phyloP scores from a whole-genome alignment of 2,113 vertebrate genomes.

The Vombatus ursinus region DNA sequence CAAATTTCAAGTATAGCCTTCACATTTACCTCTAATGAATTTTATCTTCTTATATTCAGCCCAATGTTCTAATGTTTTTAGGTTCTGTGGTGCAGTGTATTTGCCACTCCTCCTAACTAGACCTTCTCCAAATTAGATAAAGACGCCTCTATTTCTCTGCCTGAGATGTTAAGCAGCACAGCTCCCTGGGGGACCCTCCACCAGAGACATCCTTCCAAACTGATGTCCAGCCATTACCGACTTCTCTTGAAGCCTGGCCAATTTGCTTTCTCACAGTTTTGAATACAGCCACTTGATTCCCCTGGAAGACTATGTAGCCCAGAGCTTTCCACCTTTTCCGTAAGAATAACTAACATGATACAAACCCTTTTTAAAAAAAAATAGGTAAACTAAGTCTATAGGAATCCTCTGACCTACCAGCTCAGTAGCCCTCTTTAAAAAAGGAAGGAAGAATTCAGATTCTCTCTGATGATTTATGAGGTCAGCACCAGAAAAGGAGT shows the following conservation, averaged over 20 bases:
- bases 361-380: not conserved
- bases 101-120: not conserved
- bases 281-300: not conserved
- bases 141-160: not conserved
- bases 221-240: not conserved
- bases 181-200: not conserved
- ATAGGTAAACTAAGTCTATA: not conserved
- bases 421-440: not conserved
- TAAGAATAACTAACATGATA: not conserved
- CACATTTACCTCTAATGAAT: not conserved
- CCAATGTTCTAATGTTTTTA: not conserved
- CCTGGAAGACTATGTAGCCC: not conserved
- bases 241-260: not conserved
- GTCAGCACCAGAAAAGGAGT: not conserved
- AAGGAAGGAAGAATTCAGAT: not conserved
- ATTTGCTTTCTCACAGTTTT: not conserved
- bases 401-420: not conserved
- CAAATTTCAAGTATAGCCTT: not conserved
- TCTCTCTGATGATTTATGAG: not conserved
- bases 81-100: not conserved
- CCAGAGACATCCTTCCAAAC: not conserved
- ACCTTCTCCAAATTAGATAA: not conserved
- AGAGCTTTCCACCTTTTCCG: not conserved
- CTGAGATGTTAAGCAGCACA: not conserved
- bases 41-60: not conserved